Percentiles rank a stretch among this genome's conserved stretches.
phyloP scores from a whole-genome alignment of 1,140 invertebrate species.

The Bombyx mori region ASM3026992v2 NC_085119.1:16451001-16451500 shows the following conservation, averaged over 20 bases:
- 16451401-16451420: slow-evolving; percentile 5
- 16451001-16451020: no score
- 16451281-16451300: slow-evolving; percentile 63
- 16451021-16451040: no score
- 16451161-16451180: neutral
- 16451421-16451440: no score
- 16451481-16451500: no score
- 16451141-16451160: no score
- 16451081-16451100: no score
- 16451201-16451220: neutral
- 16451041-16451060: no score
- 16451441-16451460: no score
- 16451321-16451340: slow-evolving; percentile 53
- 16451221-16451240: slow-evolving; percentile 1
- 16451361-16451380: slow-evolving; percentile 42
- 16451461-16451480: no score
- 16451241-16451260: slow-evolving; percentile 27
- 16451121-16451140: no score
- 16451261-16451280: slow-evolving; percentile 45
- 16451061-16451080: no score
- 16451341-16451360: slow-evolving; percentile 53
- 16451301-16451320: slow-evolving; percentile 61
- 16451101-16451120: no score
- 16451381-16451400: slow-evolving; percentile 28
- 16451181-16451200: neutral